Conservation (phyloP, 2,113 vertebrate genomes). For the Copsychus sechellarum region DNA sequence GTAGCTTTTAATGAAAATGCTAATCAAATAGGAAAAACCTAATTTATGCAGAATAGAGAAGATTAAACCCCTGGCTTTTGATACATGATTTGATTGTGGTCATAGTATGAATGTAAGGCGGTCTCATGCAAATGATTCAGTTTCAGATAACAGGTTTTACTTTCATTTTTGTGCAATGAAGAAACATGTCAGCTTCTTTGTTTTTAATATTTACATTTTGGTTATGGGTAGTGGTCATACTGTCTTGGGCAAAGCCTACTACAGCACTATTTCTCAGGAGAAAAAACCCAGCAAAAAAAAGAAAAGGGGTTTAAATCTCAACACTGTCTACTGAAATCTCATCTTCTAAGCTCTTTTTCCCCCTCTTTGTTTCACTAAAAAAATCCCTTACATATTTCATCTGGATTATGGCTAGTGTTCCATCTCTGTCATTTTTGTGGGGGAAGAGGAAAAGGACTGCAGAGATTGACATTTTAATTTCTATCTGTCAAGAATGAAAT, state of each 20-base stretch:
- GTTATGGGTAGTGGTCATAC: accelerated
- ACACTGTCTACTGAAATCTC: neutral
- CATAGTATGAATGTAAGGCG: neutral
- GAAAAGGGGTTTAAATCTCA: neutral
- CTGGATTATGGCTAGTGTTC: neutral
- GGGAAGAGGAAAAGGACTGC: neutral
- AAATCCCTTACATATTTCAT: neutral
- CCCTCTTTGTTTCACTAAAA: neutral
- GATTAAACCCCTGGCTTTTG: neutral
- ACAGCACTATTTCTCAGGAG: neutral
- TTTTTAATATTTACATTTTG: neutral
- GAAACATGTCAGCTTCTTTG: neutral
- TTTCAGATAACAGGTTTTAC: neutral
- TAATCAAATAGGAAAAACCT: neutral
- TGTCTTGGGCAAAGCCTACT: neutral
- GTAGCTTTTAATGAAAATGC: neutral
- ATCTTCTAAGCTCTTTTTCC: neutral
- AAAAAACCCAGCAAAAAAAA: neutral
- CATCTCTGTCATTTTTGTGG: neutral
- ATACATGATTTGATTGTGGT: neutral
- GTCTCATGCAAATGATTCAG: neutral
- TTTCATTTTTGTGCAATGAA: neutral
- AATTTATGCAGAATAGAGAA: neutral
- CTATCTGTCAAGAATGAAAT: slow-evolving; percentile 7
- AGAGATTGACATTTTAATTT: slow-evolving; percentile 25